Conservation (phyloP, 2,888 invertebrate species). For the Vesta saturnalis region DNA sequence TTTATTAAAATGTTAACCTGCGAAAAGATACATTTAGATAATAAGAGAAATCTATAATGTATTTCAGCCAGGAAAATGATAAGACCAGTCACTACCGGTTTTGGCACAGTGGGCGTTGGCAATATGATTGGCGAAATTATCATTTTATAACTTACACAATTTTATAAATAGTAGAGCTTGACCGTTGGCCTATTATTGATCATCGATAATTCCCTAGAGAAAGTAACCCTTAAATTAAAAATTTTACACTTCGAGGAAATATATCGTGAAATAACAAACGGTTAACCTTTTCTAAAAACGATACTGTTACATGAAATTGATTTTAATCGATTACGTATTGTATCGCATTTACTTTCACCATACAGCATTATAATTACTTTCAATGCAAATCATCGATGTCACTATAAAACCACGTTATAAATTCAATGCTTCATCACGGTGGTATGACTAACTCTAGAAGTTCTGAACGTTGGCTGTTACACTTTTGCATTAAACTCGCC, state of each 20-base stretch:
- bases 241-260: background rate
- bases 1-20: no score
- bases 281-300: conserved; percentile 24
- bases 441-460: conserved; percentile 19
- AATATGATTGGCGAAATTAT: no score
- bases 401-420: background rate
- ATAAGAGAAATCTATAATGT: no score
- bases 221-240: no score
- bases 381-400: background rate
- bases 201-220: no score
- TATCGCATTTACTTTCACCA: conserved; percentile 25
- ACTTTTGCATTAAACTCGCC: conserved; percentile 14
- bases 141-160: no score
- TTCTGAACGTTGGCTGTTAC: conserved; percentile 16
- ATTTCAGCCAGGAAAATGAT: no score
- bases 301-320: conserved; percentile 26
- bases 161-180: no score
- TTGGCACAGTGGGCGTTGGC: no score
- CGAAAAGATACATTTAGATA: no score
- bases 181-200: no score
- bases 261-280: conserved; percentile 17
- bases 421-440: conserved; percentile 24
- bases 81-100: no score
- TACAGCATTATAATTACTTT: conserved; percentile 7
- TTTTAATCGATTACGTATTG: conserved; percentile 27